Conservation (phyloP, 2,113 vertebrate genomes). For the Plestiodon gilberti region DNA sequence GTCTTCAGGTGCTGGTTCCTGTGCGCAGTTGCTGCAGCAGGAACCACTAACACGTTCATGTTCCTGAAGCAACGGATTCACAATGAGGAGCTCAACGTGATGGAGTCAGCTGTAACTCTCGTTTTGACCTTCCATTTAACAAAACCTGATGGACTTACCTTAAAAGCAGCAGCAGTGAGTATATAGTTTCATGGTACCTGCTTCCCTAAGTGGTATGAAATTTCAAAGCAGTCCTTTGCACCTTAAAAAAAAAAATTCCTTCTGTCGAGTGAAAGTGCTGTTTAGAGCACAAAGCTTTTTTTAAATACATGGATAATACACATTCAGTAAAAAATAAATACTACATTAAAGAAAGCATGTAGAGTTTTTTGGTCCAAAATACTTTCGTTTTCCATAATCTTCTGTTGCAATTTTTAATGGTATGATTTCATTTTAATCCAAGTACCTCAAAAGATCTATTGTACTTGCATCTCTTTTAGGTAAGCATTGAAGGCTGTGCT, state of each 20-base stretch:
- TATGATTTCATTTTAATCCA: not conserved
- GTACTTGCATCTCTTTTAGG: not conserved
- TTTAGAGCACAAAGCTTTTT: too few relatives aligned
- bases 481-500: not conserved
- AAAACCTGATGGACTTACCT: slow-evolving; percentile 61
- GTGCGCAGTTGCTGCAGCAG: slow-evolving; percentile 76
- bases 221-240: too few relatives aligned
- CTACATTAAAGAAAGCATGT: not conserved
- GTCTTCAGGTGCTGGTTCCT: slow-evolving; percentile 80
- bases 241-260: too few relatives aligned
- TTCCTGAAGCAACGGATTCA: slow-evolving; percentile 80
- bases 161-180: slow-evolving; percentile 76
- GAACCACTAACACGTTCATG: slow-evolving; percentile 74
- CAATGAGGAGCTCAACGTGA: slow-evolving; percentile 59
- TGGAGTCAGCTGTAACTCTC: slow-evolving; percentile 71
- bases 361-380: not conserved
- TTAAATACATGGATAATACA: too few relatives aligned
- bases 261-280: too few relatives aligned
- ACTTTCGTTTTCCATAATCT: not conserved
- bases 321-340: not conserved
- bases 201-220: too few relatives aligned
- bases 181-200: not conserved
- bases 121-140: slow-evolving; percentile 78
- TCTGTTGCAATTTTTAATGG: not conserved
- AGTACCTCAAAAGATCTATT: not conserved